Evolutionary conservation across 2,888 invertebrate species (phyloP).

Genomic region (Pantelozetes paolii): DNA sequence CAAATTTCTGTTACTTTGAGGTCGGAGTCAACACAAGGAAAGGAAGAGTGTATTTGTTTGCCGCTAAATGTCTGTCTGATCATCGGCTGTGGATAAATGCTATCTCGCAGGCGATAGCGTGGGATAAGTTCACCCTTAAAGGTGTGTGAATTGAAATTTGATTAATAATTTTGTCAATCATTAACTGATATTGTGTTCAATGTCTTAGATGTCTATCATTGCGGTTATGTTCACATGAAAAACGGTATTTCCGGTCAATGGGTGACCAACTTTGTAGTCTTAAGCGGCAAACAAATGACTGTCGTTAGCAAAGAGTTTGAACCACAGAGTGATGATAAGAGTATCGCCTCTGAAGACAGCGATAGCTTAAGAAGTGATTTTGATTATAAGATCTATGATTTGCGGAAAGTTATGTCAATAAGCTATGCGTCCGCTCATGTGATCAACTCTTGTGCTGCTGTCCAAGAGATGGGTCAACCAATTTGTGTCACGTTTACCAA

Average conservation of each 20-base stretch:
- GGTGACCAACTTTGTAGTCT: slow-evolving; percentile 13
- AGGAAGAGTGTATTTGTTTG: slow-evolving; percentile 39
- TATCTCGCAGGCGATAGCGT: slow-evolving; percentile 16
- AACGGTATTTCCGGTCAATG: slow-evolving; percentile 32
- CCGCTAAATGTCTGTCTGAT: slow-evolving; percentile 28
- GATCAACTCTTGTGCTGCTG: slow-evolving; percentile 11
- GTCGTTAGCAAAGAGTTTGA: not conserved
- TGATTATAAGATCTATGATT: slow-evolving; percentile 8
- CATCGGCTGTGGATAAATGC: slow-evolving; percentile 35
- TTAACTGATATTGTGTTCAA: too few relatives aligned
- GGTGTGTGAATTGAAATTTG: slow-evolving; percentile 1
- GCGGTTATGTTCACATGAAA: slow-evolving; percentile 27
- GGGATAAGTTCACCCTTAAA: slow-evolving; percentile 30
- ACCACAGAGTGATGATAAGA: not conserved
- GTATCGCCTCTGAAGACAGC: not conserved
- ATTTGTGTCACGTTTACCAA: not conserved
- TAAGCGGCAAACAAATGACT: not conserved
- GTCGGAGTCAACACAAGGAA: slow-evolving; percentile 30
- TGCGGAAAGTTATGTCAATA: slow-evolving; percentile 35
- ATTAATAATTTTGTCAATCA: too few relatives aligned
- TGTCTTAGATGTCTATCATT: not conserved
- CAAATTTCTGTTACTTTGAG: slow-evolving; percentile 31
- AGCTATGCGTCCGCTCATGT: not conserved
- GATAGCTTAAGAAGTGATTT: not conserved
- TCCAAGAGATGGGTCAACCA: slow-evolving; percentile 12